Evolutionary conservation across 2,113 vertebrate genomes (phyloP).

Genomic region (Cettia cetti): DNA sequence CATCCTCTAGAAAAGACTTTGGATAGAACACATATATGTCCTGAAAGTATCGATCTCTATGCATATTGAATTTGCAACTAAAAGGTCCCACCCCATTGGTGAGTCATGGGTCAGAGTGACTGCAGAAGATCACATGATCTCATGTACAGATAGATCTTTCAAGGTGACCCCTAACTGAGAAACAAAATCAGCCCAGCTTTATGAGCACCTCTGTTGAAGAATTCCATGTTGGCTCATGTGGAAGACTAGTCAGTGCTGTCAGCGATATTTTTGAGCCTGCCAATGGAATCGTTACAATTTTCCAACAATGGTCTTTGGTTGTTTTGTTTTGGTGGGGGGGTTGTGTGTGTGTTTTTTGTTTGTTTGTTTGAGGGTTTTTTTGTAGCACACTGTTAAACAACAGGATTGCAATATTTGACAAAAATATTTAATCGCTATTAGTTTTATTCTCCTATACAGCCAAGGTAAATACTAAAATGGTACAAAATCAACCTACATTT

Average conservation of each 20-base stretch:
- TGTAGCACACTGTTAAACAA: slow-evolving; percentile 31
- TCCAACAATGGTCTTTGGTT: neutral
- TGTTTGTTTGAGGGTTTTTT: neutral
- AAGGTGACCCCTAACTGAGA: slow-evolving; percentile 26
- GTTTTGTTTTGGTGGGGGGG: neutral
- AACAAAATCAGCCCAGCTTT: slow-evolving; percentile 46
- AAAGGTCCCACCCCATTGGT: neutral
- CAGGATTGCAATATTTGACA: slow-evolving; percentile 29
- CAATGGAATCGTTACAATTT: slow-evolving; percentile 1
- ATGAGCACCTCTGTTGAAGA: neutral
- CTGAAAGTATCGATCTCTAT: neutral
- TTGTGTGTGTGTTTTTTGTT: neutral
- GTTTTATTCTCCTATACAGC: slow-evolving; percentile 46
- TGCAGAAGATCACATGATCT: neutral
- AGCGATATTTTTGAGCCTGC: slow-evolving; percentile 31
- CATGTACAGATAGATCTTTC: slow-evolving; percentile 9
- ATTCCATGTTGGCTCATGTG: neutral
- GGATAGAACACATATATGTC: neutral
- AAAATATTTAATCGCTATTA: slow-evolving; percentile 42
- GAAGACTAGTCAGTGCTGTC: neutral
- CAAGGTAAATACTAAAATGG: slow-evolving; percentile 52
- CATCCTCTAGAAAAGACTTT: neutral
- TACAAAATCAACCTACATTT: slow-evolving; percentile 58
- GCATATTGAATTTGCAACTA: neutral
- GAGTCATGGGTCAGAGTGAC: slow-evolving; percentile 46